phyloP scores from a whole-genome alignment of 2,888 invertebrate species.

The Drosophila melanosoma region DNA sequence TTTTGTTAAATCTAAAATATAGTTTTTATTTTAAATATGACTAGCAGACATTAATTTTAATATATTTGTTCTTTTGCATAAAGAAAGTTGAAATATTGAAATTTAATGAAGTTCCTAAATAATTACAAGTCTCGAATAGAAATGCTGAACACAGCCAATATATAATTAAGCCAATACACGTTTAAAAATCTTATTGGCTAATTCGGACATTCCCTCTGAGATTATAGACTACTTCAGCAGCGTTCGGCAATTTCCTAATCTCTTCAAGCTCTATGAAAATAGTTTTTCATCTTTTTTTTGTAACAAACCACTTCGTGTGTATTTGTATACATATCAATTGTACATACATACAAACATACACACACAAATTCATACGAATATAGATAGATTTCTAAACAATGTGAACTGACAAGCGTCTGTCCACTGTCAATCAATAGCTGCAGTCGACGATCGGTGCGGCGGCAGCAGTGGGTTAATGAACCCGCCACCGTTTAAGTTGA shows the following conservation, averaged over 20 bases:
- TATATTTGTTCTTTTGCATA: not conserved
- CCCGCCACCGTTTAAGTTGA: conserved; percentile 57
- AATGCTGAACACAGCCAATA: not conserved
- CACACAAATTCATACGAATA: not conserved
- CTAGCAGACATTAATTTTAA: not conserved
- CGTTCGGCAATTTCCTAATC: not conserved
- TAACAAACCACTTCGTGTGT: conserved; percentile 14
- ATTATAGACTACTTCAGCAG: not conserved
- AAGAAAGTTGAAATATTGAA: not conserved
- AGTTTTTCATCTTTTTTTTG: conserved; percentile 4
- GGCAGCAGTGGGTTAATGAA: conserved; percentile 56
- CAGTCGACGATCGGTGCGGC: conserved; percentile 51
- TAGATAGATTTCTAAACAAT: conserved; percentile 40
- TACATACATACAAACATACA: not conserved
- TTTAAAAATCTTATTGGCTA: not conserved
- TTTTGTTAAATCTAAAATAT: not conserved
- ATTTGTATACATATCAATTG: conserved; percentile 30
- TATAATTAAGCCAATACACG: not conserved
- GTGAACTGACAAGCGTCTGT: conserved; percentile 55
- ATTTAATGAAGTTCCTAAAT: not conserved
- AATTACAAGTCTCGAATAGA: not conserved
- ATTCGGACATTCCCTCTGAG: not conserved
- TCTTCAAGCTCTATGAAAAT: conserved; percentile 18
- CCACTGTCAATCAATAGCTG: conserved; percentile 76
- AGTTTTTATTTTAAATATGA: not conserved